A percentile compares a stretch with the other conserved stretches of the same genome.
Evolutionary conservation across 2,113 vertebrate species (phyloP).

Genomic region (Pygoscelis antarcticus): DNA sequence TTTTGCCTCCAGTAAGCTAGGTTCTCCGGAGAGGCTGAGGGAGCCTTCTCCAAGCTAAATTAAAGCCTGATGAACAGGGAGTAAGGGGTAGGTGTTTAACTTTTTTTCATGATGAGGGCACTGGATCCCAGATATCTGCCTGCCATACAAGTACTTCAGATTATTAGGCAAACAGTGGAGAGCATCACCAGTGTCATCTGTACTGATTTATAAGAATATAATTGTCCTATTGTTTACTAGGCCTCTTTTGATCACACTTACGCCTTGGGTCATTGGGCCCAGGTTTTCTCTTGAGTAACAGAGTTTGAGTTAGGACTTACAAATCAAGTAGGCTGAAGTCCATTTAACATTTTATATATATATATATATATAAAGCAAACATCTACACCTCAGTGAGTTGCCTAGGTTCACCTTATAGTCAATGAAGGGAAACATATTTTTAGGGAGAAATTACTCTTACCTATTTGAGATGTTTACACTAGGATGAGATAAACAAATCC

Average conservation of each 20-base stretch:
- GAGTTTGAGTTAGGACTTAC: background rate
- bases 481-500: background rate
- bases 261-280: background rate
- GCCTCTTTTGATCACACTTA: background rate
- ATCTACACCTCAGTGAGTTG: background rate
- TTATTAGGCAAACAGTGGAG: background rate
- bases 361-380: background rate
- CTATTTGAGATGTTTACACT: background rate
- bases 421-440: background rate
- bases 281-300: background rate
- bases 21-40: background rate
- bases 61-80: background rate
- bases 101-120: background rate
- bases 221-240: background rate
- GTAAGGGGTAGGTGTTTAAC: background rate
- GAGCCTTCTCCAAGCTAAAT: background rate
- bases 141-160: background rate
- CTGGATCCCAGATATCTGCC: background rate
- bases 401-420: background rate
- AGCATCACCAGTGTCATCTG: background rate
- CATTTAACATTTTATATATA: background rate
- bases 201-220: background rate
- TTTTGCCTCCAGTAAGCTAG: background rate
- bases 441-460: background rate
- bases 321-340: background rate